Conservation (phyloP, 2,113 vertebrate genomes). For the Callionymus lyra region DNA sequence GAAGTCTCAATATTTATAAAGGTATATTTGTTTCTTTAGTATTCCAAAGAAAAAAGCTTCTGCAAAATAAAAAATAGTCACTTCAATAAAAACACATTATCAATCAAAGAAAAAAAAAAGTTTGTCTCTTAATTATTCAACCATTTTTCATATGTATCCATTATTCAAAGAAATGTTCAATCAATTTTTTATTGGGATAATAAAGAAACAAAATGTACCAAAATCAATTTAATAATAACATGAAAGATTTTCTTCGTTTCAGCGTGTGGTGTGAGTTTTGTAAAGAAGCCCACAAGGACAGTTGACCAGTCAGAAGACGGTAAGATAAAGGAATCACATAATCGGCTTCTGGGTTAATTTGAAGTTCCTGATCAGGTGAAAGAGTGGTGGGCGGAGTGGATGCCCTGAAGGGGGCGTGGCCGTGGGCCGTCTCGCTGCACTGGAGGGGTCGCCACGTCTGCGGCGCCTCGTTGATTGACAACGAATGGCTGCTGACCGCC, state of each 20-base stretch:
- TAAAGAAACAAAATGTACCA: no score
- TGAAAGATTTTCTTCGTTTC: constrained; percentile 21
- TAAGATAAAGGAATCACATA: not conserved
- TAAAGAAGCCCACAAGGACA: not conserved
- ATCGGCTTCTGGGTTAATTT: not conserved
- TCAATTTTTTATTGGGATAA: no score
- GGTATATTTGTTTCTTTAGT: not conserved
- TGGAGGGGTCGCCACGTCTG: constrained; percentile 60
- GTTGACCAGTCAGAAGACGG: constrained; percentile 14
- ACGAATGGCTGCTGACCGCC: constrained; percentile 81
- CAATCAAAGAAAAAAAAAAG: no score
- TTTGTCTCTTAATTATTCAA: no score
- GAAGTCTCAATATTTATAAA: no score
- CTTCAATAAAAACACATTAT: no score
- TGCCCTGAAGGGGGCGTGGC: constrained; percentile 76
- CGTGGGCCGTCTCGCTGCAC: constrained; percentile 78
- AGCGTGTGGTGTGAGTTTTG: constrained; percentile 74
- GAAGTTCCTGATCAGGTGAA: constrained; percentile 10
- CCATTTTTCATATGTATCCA: no score
- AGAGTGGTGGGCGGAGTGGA: constrained; percentile 74
- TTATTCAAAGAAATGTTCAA: no score
- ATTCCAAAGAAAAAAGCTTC: no score
- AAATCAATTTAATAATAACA: no score
- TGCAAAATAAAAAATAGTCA: no score
- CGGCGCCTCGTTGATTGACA: constrained; percentile 75